phyloP scores from a whole-genome alignment of 2,113 vertebrate genomes.

The Myanophis thanlyinensis region DNA sequence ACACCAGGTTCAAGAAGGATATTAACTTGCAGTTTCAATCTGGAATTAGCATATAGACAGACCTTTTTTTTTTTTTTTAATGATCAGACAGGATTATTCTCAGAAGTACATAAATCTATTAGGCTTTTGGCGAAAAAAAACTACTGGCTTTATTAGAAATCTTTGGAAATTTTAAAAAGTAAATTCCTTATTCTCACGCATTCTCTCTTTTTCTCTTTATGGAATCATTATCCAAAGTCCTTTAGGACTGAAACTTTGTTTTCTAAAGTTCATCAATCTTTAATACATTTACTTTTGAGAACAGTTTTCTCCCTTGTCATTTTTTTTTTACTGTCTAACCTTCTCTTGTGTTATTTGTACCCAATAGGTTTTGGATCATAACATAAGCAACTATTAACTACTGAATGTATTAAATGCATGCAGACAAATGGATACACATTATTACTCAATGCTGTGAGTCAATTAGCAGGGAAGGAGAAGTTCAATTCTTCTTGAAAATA shows the following conservation, averaged over 20 bases:
- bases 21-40: not conserved
- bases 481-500: not conserved
- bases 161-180: not conserved
- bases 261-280: not conserved
- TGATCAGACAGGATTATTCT: not conserved
- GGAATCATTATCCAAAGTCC: not conserved
- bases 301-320: not conserved
- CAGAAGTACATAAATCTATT: not conserved
- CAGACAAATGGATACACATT: not conserved
- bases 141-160: not conserved
- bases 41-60: not conserved
- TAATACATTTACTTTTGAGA: not conserved
- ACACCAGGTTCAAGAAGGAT: not conserved
- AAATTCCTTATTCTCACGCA: not conserved
- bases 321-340: not conserved
- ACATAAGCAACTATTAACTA: not conserved
- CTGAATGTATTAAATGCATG: not conserved
- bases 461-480: not conserved
- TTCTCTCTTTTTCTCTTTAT: not conserved
- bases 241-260: not conserved
- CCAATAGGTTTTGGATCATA: not conserved
- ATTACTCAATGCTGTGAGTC: not conserved
- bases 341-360: not conserved
- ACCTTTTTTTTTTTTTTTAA: not conserved
- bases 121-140: not conserved